Conservation (phyloP, 1,140 invertebrate genomes). For the Bombus waltoni region DNA sequence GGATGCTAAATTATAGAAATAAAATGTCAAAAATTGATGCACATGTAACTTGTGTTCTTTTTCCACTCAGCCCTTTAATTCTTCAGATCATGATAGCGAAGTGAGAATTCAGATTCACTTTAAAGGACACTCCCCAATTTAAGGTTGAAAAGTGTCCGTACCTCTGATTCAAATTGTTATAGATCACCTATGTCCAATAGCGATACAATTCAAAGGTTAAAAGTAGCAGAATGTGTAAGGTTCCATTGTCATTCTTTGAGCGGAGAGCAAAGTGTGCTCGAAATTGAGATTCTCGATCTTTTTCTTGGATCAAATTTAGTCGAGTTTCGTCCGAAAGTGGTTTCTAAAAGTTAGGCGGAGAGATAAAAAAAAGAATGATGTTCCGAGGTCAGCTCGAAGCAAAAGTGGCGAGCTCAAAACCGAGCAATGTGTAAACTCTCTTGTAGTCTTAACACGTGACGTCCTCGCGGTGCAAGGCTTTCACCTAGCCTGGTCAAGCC, state of each 20-base stretch:
- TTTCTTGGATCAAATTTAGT: background rate
- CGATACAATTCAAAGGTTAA: no score
- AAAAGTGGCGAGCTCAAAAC: constrained; percentile 47
- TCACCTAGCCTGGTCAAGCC: constrained; percentile 68
- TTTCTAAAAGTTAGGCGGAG: background rate
- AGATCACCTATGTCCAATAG: background rate
- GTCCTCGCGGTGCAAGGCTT: constrained; percentile 70
- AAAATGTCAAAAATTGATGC: no score
- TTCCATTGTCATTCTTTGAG: background rate
- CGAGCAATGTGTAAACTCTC: constrained; percentile 50
- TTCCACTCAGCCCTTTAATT: background rate
- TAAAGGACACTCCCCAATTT: background rate
- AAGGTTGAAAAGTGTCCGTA: background rate
- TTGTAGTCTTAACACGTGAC: constrained; percentile 56
- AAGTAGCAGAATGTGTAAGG: no score
- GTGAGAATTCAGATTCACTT: background rate
- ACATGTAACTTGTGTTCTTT: no score
- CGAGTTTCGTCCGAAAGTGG: background rate
- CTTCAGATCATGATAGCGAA: background rate
- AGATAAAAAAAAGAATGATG: background rate
- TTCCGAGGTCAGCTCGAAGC: constrained; percentile 19
- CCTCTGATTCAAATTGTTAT: no score
- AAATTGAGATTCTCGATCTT: background rate
- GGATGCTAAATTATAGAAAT: no score
- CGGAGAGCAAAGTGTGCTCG: background rate